A percentile compares a stretch with the other conserved stretches of the same genome.
Conservation (phyloP, 2,113 vertebrate species). For the Ictidomys tridecemlineatus region DNA sequence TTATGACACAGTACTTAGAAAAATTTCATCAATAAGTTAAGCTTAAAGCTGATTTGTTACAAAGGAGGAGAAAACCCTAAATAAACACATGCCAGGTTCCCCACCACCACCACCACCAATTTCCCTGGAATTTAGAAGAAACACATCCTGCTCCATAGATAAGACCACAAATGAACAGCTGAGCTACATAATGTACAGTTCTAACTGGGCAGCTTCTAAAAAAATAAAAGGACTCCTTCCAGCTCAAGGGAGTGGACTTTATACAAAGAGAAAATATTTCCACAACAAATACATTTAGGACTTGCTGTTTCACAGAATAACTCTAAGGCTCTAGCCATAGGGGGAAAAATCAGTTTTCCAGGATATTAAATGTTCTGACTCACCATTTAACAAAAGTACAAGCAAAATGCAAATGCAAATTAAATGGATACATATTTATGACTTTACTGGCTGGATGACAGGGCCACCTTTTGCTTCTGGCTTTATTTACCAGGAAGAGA, state of each 20-base stretch:
- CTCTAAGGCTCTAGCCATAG: constrained; percentile 3
- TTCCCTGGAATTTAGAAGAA: constrained; percentile 56
- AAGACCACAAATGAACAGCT: constrained; percentile 47
- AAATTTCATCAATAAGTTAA: constrained; percentile 34
- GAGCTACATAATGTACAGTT: constrained; percentile 54
- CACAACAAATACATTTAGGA: constrained; percentile 63
- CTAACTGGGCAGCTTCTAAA: constrained; percentile 54
- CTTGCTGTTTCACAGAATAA: constrained; percentile 55
- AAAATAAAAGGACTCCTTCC: constrained; percentile 55
- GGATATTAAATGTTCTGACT: constrained; percentile 66
- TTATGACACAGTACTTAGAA: not conserved
- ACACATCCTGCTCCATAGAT: constrained; percentile 40
- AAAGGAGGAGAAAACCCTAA: not conserved
- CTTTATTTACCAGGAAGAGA: constrained; percentile 75
- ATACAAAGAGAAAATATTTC: constrained; percentile 65
- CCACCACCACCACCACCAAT: not conserved
- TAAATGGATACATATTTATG: constrained; percentile 64
- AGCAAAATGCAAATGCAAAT: constrained; percentile 73
- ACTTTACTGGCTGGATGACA: constrained; percentile 48
- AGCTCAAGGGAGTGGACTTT: constrained; percentile 48
- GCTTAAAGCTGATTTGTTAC: constrained; percentile 33
- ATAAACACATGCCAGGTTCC: constrained; percentile 20
- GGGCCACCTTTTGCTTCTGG: constrained; percentile 61
- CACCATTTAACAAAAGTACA: constrained; percentile 61
- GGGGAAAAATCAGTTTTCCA: constrained; percentile 26